Base-by-base conservation (phyloP, 1,140 invertebrate genomes). In the Bombus waltoni region DNA sequence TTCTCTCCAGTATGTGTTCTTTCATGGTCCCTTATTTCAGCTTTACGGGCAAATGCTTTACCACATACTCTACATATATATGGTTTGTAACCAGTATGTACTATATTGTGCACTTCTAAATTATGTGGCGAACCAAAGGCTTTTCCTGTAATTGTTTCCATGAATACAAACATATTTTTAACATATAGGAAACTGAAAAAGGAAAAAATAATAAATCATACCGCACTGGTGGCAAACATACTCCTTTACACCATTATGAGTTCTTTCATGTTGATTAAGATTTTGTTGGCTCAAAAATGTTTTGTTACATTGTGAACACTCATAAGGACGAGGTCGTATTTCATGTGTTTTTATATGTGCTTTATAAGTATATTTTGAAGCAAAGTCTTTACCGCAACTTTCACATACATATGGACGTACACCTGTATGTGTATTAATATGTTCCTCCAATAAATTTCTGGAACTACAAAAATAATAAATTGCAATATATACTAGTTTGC, bases 1-100 rank as follows among this genome's bases (percentile, higher is more conserved):
- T 97, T 97, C 92, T 98, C 98, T n/a, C 98, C 98, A 0, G 97
- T 98, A 90, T 99, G 98, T 44, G 97, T 98, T 62, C 98, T 95
- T 93, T 97, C 96, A 88, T 98, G 98, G 93, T 98, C 97, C 62
- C 96, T 93, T 22, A 98, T 97, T 90, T 98, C 97, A 0, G 97
- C 97, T 84, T 97, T 96, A 0, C 97, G 92, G 0, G 97, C 97
- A 94, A 98, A 98, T 0, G 96, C 96, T 91, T 98, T 98, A 1
- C 96, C 96, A 91, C 98, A 98, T 0, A 96, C 94, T 62, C 95
- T 93, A 91, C 98, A 98, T 59, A 96, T 95, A 84, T 96, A 97
- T 4, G 97, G 97, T 88, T 97, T 97, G 79, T 96, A 96, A 4
- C 97, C 97, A 8, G 97, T 96, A 88, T 97, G 97, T 11, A 97